Evolutionary conservation across 2,888 invertebrate species (phyloP), one percentile per base, ranked within the genome.

Genomic region (Taphrorychus bicolor): DNA sequence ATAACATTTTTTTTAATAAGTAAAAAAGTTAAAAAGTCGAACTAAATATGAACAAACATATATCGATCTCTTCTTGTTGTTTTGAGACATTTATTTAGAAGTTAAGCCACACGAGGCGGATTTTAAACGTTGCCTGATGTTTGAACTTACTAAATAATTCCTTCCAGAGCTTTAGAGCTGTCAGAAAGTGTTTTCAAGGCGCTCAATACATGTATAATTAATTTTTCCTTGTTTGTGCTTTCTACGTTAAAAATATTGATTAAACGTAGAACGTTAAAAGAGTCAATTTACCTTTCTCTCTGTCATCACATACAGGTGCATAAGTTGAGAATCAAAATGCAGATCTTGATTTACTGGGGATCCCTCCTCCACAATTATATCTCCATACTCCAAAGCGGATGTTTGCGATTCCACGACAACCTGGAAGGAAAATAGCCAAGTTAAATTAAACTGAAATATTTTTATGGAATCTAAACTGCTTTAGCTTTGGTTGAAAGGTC

Each of bases 251-350:
- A 32, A 32, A n/a, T n/a, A n/a, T n/a, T n/a, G n/a, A n/a, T n/a
- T 32, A 32, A 32, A 32, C 32, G 32, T 7, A 32, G 7, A 42
- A 42, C 7, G 24, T 24, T 24, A 42, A 1, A 9, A 9, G 9
- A 51, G 9, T 19, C 5, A 9, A 11, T 82, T 81, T 81, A 97
- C 95, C 86, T 92, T 93, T 80, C 89, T 89, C 81, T 92, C 91
- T 52, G 97, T 96, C 93, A 97, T 94, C 22, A 95, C 94, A 83
- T 97, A 97, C 73, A 97, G 88, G 85, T 95, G 94, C 87, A 95
- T 91, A 76, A 91, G 88, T 80, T 92, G 92, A 76, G 92, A 90
- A 85, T 97, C 97, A 82, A 97, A 96, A 81, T 92, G 91, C 85
- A 97, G 88, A 84, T 97, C 96, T 76, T 92, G 88, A 81, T 94